phyloP scores from a whole-genome alignment of 2,113 vertebrate genomes.

The Benitochromis conjunctus region DNA sequence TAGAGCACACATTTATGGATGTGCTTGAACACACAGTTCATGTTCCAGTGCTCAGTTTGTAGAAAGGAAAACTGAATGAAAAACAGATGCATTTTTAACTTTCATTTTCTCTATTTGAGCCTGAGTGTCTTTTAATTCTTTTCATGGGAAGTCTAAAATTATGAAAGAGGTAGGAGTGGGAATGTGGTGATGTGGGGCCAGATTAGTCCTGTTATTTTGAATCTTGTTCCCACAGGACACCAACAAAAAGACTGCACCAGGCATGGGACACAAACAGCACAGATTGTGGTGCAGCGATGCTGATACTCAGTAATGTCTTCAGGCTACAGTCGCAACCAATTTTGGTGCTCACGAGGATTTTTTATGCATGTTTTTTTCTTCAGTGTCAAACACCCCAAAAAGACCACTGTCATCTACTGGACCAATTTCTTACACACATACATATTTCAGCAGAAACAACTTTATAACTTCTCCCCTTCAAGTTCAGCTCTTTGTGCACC shows the following conservation, averaged over 20 bases:
- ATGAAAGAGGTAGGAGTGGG: constrained; percentile 27
- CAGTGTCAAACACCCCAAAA: neutral
- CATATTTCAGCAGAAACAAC: neutral
- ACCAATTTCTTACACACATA: neutral
- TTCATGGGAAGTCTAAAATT: constrained; percentile 21
- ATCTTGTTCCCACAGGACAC: constrained; percentile 25
- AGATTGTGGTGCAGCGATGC: neutral
- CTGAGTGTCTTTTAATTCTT: neutral
- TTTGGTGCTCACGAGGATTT: neutral
- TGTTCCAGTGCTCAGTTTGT: neutral
- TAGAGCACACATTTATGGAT: neutral
- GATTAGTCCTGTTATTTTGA: constrained; percentile 6
- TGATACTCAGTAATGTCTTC: neutral
- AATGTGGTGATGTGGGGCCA: neutral
- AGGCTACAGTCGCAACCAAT: fast-evolving
- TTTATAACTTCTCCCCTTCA: neutral
- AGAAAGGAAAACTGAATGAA: neutral
- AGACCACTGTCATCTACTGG: neutral
- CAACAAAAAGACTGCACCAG: neutral
- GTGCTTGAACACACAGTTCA: neutral
- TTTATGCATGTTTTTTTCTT: neutral
- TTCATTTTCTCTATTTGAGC: neutral
- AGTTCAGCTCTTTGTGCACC: neutral
- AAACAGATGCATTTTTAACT: constrained; percentile 6
- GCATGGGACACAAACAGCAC: neutral